Evolutionary conservation across 2,113 vertebrate genomes (phyloP), one percentile per base, ranked within the genome.

Genomic region (Apistogramma diplotaenia): DNA sequence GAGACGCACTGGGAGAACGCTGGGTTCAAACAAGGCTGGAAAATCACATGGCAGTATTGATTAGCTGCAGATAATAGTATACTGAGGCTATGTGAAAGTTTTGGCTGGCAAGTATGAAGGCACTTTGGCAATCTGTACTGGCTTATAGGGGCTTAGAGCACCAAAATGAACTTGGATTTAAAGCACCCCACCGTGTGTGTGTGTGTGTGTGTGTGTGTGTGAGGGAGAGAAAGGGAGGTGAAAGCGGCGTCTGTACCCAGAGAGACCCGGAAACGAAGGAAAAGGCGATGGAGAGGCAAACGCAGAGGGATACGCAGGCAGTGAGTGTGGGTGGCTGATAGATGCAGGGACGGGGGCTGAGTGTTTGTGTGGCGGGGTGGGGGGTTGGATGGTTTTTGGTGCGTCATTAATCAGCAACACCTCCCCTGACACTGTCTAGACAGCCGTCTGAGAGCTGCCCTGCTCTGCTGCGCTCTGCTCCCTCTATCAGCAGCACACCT

Each of bases 391-490:
- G 81, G 87, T 78, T 90, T 88, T 87, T 89, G 85, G 91, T 88
- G 91, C 89, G 81, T 93, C 92, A 93, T 91, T 93, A 93, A 94
- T 93, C 94, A 93, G 90, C 91, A 93, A 87, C 90, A 89, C 92
- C 93, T 93, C 91, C 90, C 91, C 87, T 93, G 92, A 93, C 92
- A 93, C 92, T 83, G 91, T 93, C 94, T 94, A 94, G 93, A 93
- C 92, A 93, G 92, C 89, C 89, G 91, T 93, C 92, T 90, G 92
- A 90, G 89, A 92, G 92, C 90, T 91, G 86, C 88, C 90, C 93
- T 85, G 88, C 90, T 92, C 90, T 70, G 86, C 86, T 89, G 85
- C 76, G 65, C 89, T 90, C 89, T 87, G 85, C 84, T 85, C 89
- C 88, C 85, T 89, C 85, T 71, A 89, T 90, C 91, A 89, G 65